A percentile compares a stretch with the other conserved stretches of the same genome.
Evolutionary conservation across 2,113 vertebrate genomes (phyloP).

Genomic region (Gadus chalcogrammus): DNA sequence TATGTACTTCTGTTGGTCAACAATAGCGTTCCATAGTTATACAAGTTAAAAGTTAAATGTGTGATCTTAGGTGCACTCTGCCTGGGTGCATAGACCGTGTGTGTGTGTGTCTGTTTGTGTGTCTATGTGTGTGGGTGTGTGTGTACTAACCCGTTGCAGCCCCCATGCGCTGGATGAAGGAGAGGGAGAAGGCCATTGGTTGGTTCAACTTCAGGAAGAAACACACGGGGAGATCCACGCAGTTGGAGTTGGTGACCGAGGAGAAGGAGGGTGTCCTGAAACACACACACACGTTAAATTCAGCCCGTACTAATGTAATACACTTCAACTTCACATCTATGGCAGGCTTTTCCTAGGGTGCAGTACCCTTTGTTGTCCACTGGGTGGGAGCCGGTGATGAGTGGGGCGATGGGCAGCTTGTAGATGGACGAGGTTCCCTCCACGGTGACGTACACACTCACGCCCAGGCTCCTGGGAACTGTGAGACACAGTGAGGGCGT

Average conservation of each 20-base stretch:
- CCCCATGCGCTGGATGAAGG: conserved; percentile 90
- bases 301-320: too few relatives aligned
- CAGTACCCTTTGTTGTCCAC: conserved; percentile 95
- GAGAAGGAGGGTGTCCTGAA: conserved; percentile 89
- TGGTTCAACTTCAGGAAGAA: conserved; percentile 95
- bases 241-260: conserved; percentile 91
- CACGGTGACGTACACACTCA: conserved; percentile 89
- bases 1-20: too few relatives aligned
- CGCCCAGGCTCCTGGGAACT: conserved; percentile 88
- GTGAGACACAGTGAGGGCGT: conserved; percentile 17
- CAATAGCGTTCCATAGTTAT: too few relatives aligned
- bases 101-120: too few relatives aligned
- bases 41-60: too few relatives aligned
- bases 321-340: too few relatives aligned
- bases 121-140: neutral
- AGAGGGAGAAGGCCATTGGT: conserved; percentile 89
- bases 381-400: conserved; percentile 95
- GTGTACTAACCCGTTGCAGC: conserved; percentile 82
- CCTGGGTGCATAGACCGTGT: too few relatives aligned
- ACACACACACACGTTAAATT: neutral
- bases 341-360: too few relatives aligned
- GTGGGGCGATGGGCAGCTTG: conserved; percentile 93
- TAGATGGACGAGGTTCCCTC: conserved; percentile 88
- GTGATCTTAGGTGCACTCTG: too few relatives aligned
- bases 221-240: conserved; percentile 93